A percentile compares a stretch with the other conserved stretches of the same genome.
Conservation (phyloP, 1,140 invertebrate species). For the Tribolium castaneum region DNA sequence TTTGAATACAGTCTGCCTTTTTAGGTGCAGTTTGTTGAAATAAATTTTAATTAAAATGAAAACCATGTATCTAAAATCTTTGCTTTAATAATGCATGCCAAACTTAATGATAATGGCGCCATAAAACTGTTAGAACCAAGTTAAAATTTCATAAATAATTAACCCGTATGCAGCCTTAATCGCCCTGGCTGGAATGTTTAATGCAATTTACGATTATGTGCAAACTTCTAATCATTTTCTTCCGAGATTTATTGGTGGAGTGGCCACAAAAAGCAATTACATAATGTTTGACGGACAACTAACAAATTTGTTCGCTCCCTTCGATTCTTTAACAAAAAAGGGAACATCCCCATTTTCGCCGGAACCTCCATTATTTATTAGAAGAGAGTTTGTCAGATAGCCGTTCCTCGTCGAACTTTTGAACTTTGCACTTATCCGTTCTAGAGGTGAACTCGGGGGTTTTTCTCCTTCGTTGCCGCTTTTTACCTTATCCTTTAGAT, state of each 20-base stretch:
- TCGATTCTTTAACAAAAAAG: constrained; percentile 20
- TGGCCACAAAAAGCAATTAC: constrained; percentile 33
- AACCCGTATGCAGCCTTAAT: not conserved
- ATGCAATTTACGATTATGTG: constrained; percentile 1
- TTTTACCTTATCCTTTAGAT: constrained; percentile 22
- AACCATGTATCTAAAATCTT: not conserved
- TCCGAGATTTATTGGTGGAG: constrained; percentile 20
- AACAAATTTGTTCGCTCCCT: constrained; percentile 19
- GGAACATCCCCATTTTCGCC: constrained; percentile 7
- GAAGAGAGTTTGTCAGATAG: constrained; percentile 31
- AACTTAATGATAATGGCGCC: not conserved
- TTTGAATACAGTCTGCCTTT: too few species aligned
- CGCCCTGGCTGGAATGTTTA: not conserved
- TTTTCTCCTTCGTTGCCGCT: constrained; percentile 5
- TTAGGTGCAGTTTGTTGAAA: too few species aligned
- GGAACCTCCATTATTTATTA: constrained; percentile 17
- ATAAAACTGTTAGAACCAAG: constrained; percentile 2
- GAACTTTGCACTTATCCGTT: constrained; percentile 32
- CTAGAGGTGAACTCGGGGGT: constrained; percentile 3
- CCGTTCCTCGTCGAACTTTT: constrained; percentile 20
- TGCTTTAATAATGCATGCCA: not conserved
- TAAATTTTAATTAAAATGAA: too few species aligned
- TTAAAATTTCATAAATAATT: constrained; percentile 20
- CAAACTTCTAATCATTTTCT: not conserved
- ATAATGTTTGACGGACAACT: constrained; percentile 32